phyloP scores from a whole-genome alignment of 2,113 vertebrate genomes.

The Podarcis raffonei region DNA sequence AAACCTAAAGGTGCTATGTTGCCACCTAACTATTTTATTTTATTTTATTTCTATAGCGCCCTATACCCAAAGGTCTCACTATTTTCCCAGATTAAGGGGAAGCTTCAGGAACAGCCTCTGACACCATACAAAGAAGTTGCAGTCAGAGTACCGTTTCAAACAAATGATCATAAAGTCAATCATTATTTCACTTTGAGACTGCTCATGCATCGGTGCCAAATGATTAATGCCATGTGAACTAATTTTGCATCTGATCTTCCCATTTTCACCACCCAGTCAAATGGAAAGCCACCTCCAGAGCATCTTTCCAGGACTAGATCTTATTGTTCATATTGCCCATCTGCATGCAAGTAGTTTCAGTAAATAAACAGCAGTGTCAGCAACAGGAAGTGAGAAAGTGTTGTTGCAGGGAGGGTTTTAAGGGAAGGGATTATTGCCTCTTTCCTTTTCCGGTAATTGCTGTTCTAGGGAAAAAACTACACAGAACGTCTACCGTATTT shows the following conservation, averaged over 20 bases:
- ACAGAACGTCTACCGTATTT: too few species aligned
- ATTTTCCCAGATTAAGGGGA: background rate
- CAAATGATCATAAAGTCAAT: background rate
- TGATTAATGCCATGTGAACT: constrained; percentile 50
- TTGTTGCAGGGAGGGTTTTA: background rate
- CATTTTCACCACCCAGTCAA: constrained; percentile 45
- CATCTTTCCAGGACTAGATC: constrained; percentile 43
- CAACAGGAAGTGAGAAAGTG: constrained; percentile 35
- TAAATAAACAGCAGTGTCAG: constrained; percentile 46
- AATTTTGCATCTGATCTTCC: constrained; percentile 59
- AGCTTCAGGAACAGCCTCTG: background rate
- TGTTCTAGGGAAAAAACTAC: background rate
- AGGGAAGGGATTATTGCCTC: background rate
- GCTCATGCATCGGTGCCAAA: constrained; percentile 32
- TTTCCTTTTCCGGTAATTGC: background rate
- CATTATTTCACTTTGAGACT: background rate
- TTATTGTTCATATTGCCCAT: constrained; percentile 4
- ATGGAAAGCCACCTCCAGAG: constrained; percentile 54
- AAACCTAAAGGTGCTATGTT: too few species aligned
- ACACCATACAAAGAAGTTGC: background rate
- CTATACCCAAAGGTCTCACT: too few species aligned
- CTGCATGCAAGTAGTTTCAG: constrained; percentile 35
- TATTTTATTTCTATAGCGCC: too few species aligned
- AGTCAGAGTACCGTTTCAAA: background rate
- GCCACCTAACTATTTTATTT: too few species aligned